Conservation (phyloP, 2,888 invertebrate genomes). For the Cepaea hortensis region DNA sequence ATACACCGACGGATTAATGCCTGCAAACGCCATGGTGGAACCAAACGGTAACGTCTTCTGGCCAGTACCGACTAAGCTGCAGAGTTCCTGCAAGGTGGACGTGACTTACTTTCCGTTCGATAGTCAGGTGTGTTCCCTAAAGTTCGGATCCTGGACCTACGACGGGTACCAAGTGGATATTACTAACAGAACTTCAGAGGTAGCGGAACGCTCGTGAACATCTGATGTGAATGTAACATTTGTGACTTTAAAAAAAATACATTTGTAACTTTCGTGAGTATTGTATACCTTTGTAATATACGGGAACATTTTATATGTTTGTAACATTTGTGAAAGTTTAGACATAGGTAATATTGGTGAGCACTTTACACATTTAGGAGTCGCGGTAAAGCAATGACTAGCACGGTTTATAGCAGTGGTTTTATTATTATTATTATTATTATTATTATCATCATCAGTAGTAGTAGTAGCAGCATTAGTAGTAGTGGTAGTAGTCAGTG, state of each 20-base stretch:
- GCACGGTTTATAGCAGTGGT: too few relatives aligned
- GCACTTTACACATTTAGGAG: too few relatives aligned
- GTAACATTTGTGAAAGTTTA: too few relatives aligned
- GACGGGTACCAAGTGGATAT: slow-evolving; percentile 77
- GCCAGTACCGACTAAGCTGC: slow-evolving; percentile 80
- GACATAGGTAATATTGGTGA: too few relatives aligned
- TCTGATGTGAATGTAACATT: neutral
- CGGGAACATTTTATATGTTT: too few relatives aligned
- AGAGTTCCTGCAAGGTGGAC: slow-evolving; percentile 79
- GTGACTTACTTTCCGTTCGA: slow-evolving; percentile 81
- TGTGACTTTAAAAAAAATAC: neutral
- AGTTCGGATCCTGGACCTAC: slow-evolving; percentile 79
- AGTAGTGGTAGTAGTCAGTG: too few relatives aligned
- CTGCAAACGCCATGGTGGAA: slow-evolving; percentile 79
- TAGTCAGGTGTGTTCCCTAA: slow-evolving; percentile 78
- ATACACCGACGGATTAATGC: slow-evolving; percentile 79
- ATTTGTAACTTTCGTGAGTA: neutral
- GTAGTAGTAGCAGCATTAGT: too few relatives aligned
- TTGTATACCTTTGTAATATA: neutral
- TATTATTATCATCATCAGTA: too few relatives aligned
- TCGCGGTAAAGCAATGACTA: too few relatives aligned
- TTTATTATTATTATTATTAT: too few relatives aligned
- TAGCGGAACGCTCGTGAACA: neutral
- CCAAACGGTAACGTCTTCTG: slow-evolving; percentile 79
- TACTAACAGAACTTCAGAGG: slow-evolving; percentile 65